phyloP scores from a whole-genome alignment of 2,888 invertebrate genomes.

The Aleiodes leptofemur region DNA sequence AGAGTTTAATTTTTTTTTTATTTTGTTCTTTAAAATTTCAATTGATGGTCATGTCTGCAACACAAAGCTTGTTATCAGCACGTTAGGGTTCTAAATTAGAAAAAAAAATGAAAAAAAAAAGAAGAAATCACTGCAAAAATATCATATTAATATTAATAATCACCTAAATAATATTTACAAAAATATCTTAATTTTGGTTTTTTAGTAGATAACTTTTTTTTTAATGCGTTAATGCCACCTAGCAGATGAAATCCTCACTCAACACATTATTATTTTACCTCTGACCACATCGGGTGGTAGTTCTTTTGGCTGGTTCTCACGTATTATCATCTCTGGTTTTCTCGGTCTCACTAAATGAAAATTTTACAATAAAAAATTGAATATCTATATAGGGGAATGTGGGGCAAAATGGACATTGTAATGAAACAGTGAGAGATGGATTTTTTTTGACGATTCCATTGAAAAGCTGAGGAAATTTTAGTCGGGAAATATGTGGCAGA shows the following conservation, averaged over 20 bases:
- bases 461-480: too few species aligned
- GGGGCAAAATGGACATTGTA: too few species aligned
- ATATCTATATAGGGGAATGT: too few species aligned
- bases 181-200: slow-evolving; percentile 16
- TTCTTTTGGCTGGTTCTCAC: slow-evolving; percentile 93
- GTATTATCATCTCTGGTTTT: slow-evolving; percentile 91
- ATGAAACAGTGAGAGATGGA: too few species aligned
- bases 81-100: slow-evolving; percentile 11
- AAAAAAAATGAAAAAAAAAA: not conserved
- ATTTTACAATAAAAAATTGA: not conserved
- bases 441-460: too few species aligned
- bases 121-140: slow-evolving; percentile 16
- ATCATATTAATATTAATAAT: slow-evolving; percentile 39
- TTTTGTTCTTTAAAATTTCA: not conserved
- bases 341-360: slow-evolving; percentile 80
- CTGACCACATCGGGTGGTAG: slow-evolving; percentile 94
- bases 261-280: slow-evolving; percentile 78
- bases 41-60: slow-evolving; percentile 28
- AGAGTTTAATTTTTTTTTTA: slow-evolving; percentile 1
- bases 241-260: slow-evolving; percentile 27
- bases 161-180: slow-evolving; percentile 19
- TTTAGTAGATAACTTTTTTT: slow-evolving; percentile 19
- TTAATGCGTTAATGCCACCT: slow-evolving; percentile 24
- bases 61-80: slow-evolving; percentile 41
- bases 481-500: too few species aligned